Evolutionary conservation across 2,113 vertebrate species (phyloP).

Genomic region (Anhinga rufa): DNA sequence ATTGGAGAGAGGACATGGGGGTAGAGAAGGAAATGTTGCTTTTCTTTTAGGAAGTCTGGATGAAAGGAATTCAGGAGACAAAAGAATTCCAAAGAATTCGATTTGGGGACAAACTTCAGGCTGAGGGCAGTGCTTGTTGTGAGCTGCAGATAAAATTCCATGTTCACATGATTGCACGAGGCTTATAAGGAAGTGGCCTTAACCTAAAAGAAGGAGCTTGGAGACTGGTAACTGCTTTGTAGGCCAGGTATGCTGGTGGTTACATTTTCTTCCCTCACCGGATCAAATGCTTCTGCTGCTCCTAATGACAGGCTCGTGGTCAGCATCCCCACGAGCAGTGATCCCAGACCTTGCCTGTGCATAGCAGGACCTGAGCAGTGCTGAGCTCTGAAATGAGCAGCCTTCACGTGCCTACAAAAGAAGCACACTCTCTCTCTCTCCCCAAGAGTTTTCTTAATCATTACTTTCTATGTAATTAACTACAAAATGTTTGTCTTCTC

Average conservation of each 20-base stretch:
- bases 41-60: background rate
- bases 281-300: background rate
- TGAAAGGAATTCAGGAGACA: slow-evolving; percentile 18
- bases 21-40: background rate
- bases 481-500: background rate
- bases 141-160: slow-evolving; percentile 38
- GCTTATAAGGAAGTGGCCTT: slow-evolving; percentile 45
- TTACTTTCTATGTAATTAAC: slow-evolving; percentile 14
- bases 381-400: background rate
- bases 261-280: background rate
- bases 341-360: background rate
- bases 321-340: background rate
- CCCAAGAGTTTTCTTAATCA: background rate
- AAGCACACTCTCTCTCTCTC: background rate
- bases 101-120: slow-evolving; percentile 7
- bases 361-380: background rate
- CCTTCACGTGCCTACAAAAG: background rate
- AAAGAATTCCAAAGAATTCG: slow-evolving; percentile 4
- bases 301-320: background rate
- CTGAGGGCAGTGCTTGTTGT: slow-evolving; percentile 7
- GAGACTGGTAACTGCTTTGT: slow-evolving; percentile 12
- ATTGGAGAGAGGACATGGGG: background rate
- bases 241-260: slow-evolving; percentile 6
- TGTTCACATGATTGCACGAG: slow-evolving; percentile 27
- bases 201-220: background rate